Evolutionary conservation across 2,113 vertebrate species (phyloP).

Genomic region (Microtus ochrogaster): DNA sequence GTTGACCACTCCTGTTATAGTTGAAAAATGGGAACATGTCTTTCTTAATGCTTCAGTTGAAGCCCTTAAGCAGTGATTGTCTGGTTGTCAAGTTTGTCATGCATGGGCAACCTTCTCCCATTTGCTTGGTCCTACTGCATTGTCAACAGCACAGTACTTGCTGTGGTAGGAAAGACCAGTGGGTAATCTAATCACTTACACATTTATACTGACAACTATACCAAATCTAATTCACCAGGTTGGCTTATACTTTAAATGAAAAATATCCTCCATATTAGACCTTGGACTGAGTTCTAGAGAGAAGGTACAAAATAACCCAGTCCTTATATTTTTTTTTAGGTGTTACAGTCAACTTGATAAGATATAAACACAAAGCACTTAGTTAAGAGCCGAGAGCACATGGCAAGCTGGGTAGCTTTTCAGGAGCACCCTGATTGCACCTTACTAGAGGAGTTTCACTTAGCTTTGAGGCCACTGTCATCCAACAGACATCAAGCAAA

Average conservation of each 20-base stretch:
- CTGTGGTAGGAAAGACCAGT: not conserved
- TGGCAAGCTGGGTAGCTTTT: not conserved
- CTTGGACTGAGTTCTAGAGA: not conserved
- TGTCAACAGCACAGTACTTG: not conserved
- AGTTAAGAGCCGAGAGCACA: not conserved
- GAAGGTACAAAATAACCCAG: not conserved
- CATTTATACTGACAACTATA: not conserved
- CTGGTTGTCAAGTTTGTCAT: not conserved
- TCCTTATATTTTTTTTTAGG: not conserved
- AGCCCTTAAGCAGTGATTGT: not conserved
- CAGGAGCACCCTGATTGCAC: not conserved
- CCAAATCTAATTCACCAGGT: not conserved
- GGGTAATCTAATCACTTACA: not conserved
- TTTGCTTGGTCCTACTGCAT: not conserved
- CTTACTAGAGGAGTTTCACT: not conserved
- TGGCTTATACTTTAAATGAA: not conserved
- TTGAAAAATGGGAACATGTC: conserved; percentile 25
- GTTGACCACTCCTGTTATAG: not conserved
- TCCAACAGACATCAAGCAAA: not conserved
- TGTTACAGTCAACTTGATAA: not conserved
- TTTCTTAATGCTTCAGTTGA: not conserved
- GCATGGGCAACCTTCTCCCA: too few relatives aligned
- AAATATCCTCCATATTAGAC: not conserved
- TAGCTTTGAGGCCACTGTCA: not conserved
- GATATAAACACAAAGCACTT: not conserved